These are phyloP conservation scores for Rosalia funebris DNA, from an alignment of 2,888 invertebrate genomes.

Conservation along the genomic window DNA sequence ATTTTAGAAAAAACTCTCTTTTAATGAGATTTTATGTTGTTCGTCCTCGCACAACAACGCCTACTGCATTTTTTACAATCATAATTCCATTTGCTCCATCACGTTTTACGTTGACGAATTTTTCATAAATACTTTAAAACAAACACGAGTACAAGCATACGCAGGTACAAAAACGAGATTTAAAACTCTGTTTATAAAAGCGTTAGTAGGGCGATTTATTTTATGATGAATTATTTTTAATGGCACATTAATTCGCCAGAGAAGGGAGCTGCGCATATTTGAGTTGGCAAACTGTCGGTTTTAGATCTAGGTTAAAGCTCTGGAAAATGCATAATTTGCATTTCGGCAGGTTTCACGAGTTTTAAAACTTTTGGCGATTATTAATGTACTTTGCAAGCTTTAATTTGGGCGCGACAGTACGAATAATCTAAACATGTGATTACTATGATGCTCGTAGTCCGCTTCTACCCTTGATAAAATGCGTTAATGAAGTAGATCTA, in stretches of 20 bases:
- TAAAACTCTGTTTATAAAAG: neutral
- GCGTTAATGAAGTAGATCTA: too few relatives aligned
- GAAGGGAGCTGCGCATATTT: constrained; percentile 1
- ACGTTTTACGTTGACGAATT: neutral
- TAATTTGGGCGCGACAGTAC: neutral
- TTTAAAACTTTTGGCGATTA: constrained; percentile 12
- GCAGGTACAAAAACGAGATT: constrained; percentile 1
- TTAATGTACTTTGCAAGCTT: neutral
- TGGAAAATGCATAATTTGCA: constrained; percentile 18
- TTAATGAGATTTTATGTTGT: too few relatives aligned
- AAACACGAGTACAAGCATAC: neutral
- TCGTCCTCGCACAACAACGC: too few relatives aligned
- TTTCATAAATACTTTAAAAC: neutral
- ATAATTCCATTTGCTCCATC: too few relatives aligned
- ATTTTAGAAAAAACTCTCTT: too few relatives aligned
- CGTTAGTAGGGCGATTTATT: neutral
- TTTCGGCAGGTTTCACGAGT: neutral
- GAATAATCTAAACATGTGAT: too few relatives aligned
- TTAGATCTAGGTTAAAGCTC: neutral
- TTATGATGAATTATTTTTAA: constrained; percentile 4
- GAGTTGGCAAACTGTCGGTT: constrained; percentile 12
- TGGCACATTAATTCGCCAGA: neutral
- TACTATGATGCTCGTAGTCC: too few relatives aligned
- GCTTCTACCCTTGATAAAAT: too few relatives aligned
- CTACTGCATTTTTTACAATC: too few relatives aligned